Conservation (phyloP, 30 jellyfish, hydroid and myxozoan species). For the Cassiopea xamachana region DNA sequence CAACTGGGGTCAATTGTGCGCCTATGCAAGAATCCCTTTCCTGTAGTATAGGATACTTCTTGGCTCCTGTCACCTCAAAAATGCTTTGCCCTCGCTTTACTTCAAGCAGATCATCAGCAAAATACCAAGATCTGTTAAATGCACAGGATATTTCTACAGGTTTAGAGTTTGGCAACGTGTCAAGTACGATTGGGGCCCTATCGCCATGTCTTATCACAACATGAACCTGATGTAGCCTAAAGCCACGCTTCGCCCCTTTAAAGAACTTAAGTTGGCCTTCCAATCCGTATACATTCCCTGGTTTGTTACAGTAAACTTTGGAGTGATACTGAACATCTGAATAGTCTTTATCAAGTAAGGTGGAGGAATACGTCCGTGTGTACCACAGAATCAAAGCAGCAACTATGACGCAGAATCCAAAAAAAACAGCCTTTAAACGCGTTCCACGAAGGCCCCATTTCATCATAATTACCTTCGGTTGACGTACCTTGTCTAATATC, state of each 20-base stretch:
- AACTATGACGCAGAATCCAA: constrained; percentile 1
- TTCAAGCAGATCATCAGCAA: constrained; percentile 20
- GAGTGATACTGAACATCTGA: constrained; percentile 17
- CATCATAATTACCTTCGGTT: constrained; percentile 54
- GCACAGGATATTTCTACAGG: constrained; percentile 86
- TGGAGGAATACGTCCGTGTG: not conserved
- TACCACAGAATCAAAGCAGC: not conserved
- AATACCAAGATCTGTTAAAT: constrained; percentile 47
- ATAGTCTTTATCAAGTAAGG: not conserved
- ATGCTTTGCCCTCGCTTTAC: constrained; percentile 20
- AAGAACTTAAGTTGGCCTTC: constrained; percentile 48
- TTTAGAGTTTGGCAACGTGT: constrained; percentile 81
- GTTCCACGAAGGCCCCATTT: constrained; percentile 77
- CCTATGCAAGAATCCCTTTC: constrained; percentile 76
- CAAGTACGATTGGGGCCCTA: constrained; percentile 88
- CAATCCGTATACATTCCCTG: constrained; percentile 78
- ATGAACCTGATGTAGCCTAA: constrained; percentile 76
- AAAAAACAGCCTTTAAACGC: constrained; percentile 26
- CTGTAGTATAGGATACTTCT: constrained; percentile 33
- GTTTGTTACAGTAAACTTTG: constrained; percentile 70
- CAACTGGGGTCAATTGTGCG: constrained; percentile 96
- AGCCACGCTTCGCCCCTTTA: constrained; percentile 10
- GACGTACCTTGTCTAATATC: constrained; percentile 15
- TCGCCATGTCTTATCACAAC: constrained; percentile 96
- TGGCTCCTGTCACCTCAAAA: constrained; percentile 62